phyloP scores from a whole-genome alignment of 2,113 vertebrate species.

The Mungos mungo region DNA sequence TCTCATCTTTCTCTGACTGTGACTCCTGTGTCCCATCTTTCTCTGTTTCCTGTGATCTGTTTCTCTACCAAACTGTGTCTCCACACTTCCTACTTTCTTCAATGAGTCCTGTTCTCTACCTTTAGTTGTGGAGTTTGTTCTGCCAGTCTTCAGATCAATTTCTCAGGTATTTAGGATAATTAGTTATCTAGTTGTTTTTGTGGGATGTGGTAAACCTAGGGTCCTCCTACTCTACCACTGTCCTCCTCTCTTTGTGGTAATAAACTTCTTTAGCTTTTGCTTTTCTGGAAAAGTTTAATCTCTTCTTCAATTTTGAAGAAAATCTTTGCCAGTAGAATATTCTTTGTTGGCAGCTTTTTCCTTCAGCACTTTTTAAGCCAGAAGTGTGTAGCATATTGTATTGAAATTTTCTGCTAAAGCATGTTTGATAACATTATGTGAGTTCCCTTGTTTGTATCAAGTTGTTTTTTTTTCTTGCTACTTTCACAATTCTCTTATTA shows the following conservation, averaged over 20 bases:
- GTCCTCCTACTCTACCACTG: background rate
- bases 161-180: background rate
- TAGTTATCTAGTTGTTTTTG: background rate
- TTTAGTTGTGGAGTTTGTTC: background rate
- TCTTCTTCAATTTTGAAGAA: background rate
- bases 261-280: background rate
- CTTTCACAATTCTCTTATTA: no score
- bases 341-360: background rate
- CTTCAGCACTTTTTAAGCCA: background rate
- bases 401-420: background rate
- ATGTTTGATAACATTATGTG: background rate
- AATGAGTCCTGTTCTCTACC: background rate
- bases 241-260: background rate
- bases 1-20: background rate
- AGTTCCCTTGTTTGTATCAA: background rate
- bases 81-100: background rate
- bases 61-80: background rate
- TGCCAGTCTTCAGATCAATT: background rate
- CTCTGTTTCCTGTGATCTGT: background rate
- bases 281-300: background rate
- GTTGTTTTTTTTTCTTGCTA: background rate
- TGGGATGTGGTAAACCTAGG: background rate
- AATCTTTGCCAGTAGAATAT: background rate
- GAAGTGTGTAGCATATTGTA: background rate
- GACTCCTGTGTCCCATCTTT: background rate